Conservation (phyloP, 2,113 vertebrate genomes). For the Cercocebus atys region DNA sequence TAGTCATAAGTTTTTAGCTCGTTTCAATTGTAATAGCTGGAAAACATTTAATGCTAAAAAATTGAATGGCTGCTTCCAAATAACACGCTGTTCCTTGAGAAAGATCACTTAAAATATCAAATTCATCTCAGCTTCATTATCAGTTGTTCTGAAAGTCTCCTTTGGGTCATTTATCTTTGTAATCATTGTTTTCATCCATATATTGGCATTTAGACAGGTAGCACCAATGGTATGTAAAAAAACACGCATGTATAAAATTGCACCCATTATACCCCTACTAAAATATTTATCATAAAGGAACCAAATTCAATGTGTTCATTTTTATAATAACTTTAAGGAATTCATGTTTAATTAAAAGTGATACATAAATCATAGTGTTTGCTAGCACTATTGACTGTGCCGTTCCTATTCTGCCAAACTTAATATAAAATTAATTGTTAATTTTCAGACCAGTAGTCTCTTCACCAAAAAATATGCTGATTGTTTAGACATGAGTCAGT, state of each 20-base stretch:
- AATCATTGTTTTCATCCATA: slow-evolving; percentile 28
- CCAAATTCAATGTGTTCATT: slow-evolving; percentile 74
- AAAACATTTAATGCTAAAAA: slow-evolving; percentile 59
- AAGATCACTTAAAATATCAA: slow-evolving; percentile 71
- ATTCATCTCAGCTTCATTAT: slow-evolving; percentile 63
- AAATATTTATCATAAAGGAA: slow-evolving; percentile 80
- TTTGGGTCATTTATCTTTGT: slow-evolving; percentile 54
- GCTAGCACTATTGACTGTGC: slow-evolving; percentile 77
- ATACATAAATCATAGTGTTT: slow-evolving; percentile 83
- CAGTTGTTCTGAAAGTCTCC: slow-evolving; percentile 14
- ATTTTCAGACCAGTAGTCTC: slow-evolving; percentile 76
- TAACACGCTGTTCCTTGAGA: slow-evolving; percentile 46
- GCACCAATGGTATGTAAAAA: slow-evolving; percentile 53
- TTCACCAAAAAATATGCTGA: slow-evolving; percentile 55
- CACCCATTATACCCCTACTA: slow-evolving; percentile 68
- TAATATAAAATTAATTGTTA: slow-evolving; percentile 85
- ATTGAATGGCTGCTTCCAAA: slow-evolving; percentile 58
- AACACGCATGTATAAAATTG: slow-evolving; percentile 55
- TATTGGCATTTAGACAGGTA: slow-evolving; percentile 53
- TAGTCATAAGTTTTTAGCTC: slow-evolving; percentile 70
- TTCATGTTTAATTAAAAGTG: slow-evolving; percentile 83
- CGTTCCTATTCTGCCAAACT: slow-evolving; percentile 77
- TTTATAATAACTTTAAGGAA: slow-evolving; percentile 80
- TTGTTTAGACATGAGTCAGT: slow-evolving; percentile 58
- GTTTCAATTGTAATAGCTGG: slow-evolving; percentile 64